Evolutionary conservation across 1,140 invertebrate species (phyloP).

Genomic region (Drosophila novamexicana): DNA sequence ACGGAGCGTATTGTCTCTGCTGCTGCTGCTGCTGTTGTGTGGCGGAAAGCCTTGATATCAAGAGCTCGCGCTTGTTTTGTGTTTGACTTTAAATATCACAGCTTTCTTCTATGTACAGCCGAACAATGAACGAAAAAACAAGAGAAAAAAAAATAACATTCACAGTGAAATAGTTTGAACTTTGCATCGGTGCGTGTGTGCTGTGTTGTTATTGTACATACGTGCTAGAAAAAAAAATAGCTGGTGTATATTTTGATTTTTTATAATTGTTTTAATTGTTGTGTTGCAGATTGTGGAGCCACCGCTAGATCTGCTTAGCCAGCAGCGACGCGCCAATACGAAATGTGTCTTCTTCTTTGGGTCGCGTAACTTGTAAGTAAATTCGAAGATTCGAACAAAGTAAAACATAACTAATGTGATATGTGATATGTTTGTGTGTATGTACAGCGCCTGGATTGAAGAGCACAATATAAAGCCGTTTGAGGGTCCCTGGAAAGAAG

Average conservation of each 20-base stretch:
- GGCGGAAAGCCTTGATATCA: conserved; percentile 24
- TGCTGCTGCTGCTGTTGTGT: too few species aligned
- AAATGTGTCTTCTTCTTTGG: conserved; percentile 98
- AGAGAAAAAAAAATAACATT: background rate
- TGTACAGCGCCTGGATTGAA: conserved; percentile 94
- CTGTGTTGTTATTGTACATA: background rate
- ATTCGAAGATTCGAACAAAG: background rate
- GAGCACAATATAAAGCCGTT: conserved; percentile 94
- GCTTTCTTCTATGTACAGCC: conserved; percentile 30
- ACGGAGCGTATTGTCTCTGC: conserved; percentile 13
- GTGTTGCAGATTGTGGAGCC: conserved; percentile 88
- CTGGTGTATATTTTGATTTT: background rate
- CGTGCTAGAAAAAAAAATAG: background rate
- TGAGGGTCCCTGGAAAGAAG: conserved; percentile 90
- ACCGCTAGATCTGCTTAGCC: conserved; percentile 87
- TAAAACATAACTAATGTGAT: background rate
- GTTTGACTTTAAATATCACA: conserved; percentile 31
- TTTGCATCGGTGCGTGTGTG: conserved; percentile 16
- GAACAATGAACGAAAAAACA: background rate
- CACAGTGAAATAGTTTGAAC: conserved; percentile 11
- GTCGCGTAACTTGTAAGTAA: conserved; percentile 95
- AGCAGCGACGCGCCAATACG: conserved; percentile 87
- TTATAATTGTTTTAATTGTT: background rate
- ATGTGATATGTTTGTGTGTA: background rate
- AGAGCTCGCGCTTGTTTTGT: conserved; percentile 9